These are phyloP conservation scores for Poeciliopsis prolifica DNA, from an alignment of 2,113 vertebrate genomes.

Conservation along the genomic window DNA sequence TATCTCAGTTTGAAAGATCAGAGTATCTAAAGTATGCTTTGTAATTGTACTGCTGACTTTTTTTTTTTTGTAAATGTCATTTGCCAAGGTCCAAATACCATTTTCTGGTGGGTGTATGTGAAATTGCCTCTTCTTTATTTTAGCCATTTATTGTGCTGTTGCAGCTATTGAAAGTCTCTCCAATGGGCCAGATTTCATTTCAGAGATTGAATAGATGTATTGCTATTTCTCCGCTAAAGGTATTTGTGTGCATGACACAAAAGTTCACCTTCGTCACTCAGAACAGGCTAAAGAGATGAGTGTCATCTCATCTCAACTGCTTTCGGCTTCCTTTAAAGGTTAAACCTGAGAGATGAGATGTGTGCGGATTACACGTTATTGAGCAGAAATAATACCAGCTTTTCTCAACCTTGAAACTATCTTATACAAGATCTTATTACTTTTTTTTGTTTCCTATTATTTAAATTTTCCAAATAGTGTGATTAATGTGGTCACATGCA, in stretches of 20 bases:
- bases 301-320: slow-evolving; percentile 35
- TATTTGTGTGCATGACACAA: slow-evolving; percentile 56
- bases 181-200: slow-evolving; percentile 76
- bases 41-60: slow-evolving; percentile 72
- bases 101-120: slow-evolving; percentile 77
- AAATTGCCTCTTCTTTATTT: slow-evolving; percentile 81
- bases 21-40: slow-evolving; percentile 61
- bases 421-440: background rate
- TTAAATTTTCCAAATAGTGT: background rate
- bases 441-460: background rate
- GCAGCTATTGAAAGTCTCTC: slow-evolving; percentile 81
- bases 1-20: slow-evolving; percentile 63
- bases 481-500: background rate
- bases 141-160: slow-evolving; percentile 79
- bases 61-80: slow-evolving; percentile 67
- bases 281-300: slow-evolving; percentile 34
- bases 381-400: background rate
- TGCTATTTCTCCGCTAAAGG: slow-evolving; percentile 37
- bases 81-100: slow-evolving; percentile 78
- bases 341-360: slow-evolving; percentile 14
- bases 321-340: slow-evolving; percentile 49
- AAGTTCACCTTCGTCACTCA: slow-evolving; percentile 52
- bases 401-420: background rate
- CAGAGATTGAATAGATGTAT: slow-evolving; percentile 66
- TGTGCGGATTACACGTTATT: slow-evolving; percentile 6